These are phyloP conservation scores for Anolis carolinensis DNA, from an alignment of 2,113 vertebrate species.

Conservation along the genomic window DNA sequence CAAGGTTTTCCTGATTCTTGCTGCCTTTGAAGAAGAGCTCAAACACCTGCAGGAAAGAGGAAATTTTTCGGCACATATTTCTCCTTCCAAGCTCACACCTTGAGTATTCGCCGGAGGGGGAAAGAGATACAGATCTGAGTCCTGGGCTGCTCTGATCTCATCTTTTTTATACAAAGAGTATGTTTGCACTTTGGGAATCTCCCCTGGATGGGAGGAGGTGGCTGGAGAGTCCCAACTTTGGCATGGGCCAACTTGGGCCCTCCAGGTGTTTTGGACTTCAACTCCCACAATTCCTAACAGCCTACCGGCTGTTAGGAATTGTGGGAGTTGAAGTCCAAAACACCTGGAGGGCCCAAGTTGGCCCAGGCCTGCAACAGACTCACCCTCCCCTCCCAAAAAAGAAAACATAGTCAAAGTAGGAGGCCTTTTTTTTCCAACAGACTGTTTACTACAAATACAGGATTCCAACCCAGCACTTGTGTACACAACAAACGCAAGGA, in stretches of 20 bases:
- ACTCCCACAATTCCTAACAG: too few species aligned
- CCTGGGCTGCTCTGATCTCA: neutral
- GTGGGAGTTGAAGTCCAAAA: too few species aligned
- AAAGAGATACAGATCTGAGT: too few species aligned
- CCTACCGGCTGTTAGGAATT: too few species aligned
- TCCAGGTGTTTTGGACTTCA: too few species aligned
- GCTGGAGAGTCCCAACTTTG: slow-evolving; percentile 26
- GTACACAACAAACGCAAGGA: neutral
- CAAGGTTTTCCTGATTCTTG: too few species aligned
- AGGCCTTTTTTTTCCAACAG: neutral
- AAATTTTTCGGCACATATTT: too few species aligned
- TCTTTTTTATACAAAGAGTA: neutral
- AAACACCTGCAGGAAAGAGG: neutral
- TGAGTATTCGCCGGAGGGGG: neutral
- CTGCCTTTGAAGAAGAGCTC: neutral
- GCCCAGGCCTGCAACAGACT: too few species aligned
- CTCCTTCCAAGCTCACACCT: neutral
- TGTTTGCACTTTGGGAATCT: slow-evolving; percentile 23
- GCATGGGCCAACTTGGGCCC: too few species aligned
- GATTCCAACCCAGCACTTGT: neutral
- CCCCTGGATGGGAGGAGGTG: neutral
- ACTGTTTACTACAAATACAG: slow-evolving; percentile 13
- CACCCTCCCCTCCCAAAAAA: neutral
- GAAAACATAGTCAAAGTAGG: neutral
- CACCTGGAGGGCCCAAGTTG: too few species aligned